Evolutionary conservation across 1,140 invertebrate genomes (phyloP).

Genomic region (Metaphire vulgaris): DNA sequence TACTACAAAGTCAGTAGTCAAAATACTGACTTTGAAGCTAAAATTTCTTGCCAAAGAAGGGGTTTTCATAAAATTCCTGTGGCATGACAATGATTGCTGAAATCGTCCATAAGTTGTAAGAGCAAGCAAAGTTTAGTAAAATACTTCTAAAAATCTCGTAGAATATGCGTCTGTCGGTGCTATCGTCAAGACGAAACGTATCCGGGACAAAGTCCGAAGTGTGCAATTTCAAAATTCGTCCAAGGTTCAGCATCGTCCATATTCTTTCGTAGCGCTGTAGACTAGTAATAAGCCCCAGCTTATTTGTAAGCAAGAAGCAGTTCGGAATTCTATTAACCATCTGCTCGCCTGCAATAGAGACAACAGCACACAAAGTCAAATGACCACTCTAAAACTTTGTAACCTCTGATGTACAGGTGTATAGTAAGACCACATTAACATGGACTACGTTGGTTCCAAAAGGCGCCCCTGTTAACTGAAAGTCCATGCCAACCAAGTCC

Average conservation of each 20-base stretch:
- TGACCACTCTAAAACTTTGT: background rate
- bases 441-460: background rate
- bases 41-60: too few relatives aligned
- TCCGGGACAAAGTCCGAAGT: conserved; percentile 50
- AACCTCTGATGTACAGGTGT: background rate
- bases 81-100: too few relatives aligned
- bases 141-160: conserved; percentile 35
- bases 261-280: conserved; percentile 48
- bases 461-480: background rate
- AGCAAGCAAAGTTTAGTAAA: too few relatives aligned
- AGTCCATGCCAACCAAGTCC: background rate
- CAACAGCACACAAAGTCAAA: background rate
- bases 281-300: conserved; percentile 48
- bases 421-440: background rate
- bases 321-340: conserved; percentile 54
- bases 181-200: conserved; percentile 51
- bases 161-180: conserved; percentile 45
- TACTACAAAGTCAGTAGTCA: too few relatives aligned
- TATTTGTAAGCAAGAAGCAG: conserved; percentile 50
- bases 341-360: conserved; percentile 43
- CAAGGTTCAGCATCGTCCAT: conserved; percentile 25
- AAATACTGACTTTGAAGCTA: too few relatives aligned
- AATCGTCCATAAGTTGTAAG: too few relatives aligned
- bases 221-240: background rate
- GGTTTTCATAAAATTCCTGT: too few relatives aligned